Base-by-base conservation (phyloP, 2,113 vertebrate genomes). In the Antennarius striatus region DNA sequence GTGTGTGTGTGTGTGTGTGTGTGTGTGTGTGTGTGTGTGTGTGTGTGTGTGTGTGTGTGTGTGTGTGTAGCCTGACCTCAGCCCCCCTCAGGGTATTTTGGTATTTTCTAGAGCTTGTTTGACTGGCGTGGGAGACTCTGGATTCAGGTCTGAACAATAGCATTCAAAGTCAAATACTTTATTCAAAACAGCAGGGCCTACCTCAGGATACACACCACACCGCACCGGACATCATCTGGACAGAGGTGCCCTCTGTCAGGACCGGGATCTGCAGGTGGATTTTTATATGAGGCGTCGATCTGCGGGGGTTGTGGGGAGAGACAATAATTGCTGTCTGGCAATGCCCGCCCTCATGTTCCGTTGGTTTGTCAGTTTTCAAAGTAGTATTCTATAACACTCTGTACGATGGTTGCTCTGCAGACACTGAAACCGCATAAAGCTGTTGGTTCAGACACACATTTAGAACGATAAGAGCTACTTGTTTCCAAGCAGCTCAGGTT, bases 361-460 rank as follows among this genome's bases (percentile, higher is more conserved):
- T 84, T 78, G 83, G 76, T 89, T 89, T 86, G 86, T 86, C 84
- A 85, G 85, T 84, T 86, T 82, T 88, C 78, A 85, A 73, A 80
- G 72, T 75, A 48, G 50, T 75, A 86, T 83, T n/a, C n/a, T n/a
- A 2, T 22, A 2, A 22, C 22, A 22, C 22, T 22, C 22, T 22
- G 2, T 22, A 22, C 2, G 22, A 22, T 22, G 22, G 2, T 22
- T 22, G 22, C 22, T 22, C 22, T 22, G 22, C 22, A 22, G 22
- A 22, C 22, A 22, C 22, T 22, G 22, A 22, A 22, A 22, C 22
- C 22, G 2, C 22, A 22, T 22, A 22, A 22, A 22, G 22, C 22
- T 2, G 22, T 22, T 22, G 22, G 22, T 22, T 22, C 22, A 22
- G 22, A 22, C 22, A 22, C 1, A 22, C 22, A 22, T 22, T 22